Evolutionary conservation across 2,888 invertebrate species (phyloP).

Genomic region (Linnaemya vulpina): DNA sequence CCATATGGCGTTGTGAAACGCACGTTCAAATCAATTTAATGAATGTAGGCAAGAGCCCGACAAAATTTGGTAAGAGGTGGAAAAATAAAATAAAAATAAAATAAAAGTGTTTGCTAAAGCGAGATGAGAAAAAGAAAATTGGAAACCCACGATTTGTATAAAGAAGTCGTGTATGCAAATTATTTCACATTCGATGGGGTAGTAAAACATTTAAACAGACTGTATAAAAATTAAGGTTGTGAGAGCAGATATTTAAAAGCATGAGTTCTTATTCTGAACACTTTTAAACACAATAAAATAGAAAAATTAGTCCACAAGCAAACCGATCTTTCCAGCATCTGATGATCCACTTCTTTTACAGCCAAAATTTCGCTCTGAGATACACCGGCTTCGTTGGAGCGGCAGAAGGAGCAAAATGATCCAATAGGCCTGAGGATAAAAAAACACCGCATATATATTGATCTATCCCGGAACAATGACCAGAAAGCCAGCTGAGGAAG

Average conservation of each 20-base stretch:
- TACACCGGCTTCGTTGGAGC: too few relatives aligned
- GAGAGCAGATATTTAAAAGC: constrained; percentile 8
- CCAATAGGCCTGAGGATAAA: too few relatives aligned
- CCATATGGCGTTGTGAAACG: constrained; percentile 11
- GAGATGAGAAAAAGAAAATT: constrained; percentile 1
- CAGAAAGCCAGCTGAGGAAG: too few relatives aligned
- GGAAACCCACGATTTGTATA: constrained; percentile 11
- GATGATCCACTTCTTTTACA: too few relatives aligned
- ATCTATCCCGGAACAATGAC: too few relatives aligned
- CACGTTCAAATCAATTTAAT: constrained; percentile 51
- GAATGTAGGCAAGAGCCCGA: constrained; percentile 51
- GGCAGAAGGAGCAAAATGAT: too few relatives aligned
- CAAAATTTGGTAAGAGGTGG: constrained; percentile 49
- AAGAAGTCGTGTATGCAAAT: constrained; percentile 37
- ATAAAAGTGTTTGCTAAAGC: constrained; percentile 18
- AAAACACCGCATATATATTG: too few relatives aligned
- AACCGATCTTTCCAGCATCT: too few relatives aligned
- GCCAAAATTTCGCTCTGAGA: too few relatives aligned
- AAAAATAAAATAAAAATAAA: constrained; percentile 6
- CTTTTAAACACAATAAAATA: too few relatives aligned
- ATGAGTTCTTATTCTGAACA: background rate
- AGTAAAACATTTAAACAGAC: constrained; percentile 9
- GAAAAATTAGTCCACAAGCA: too few relatives aligned
- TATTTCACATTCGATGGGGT: background rate
- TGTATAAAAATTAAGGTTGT: constrained; percentile 21